Evolutionary conservation across 2,113 vertebrate species (phyloP).

Genomic region (Stegostoma tigrinum): DNA sequence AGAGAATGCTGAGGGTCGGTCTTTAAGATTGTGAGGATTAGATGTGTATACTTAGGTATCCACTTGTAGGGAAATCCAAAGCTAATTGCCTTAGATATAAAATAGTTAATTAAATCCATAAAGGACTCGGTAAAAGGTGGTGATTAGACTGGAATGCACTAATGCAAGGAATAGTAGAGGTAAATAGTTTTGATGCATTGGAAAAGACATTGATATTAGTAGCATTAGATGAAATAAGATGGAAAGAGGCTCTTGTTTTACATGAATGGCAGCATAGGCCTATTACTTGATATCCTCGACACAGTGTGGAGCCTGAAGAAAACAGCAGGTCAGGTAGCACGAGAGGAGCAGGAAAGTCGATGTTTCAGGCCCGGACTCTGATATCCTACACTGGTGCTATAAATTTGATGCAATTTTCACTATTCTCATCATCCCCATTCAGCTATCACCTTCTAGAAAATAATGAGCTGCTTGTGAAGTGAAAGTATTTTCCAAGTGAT

Average conservation of each 20-base stretch:
- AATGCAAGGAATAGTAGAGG: background rate
- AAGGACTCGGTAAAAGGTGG: background rate
- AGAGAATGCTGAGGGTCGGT: background rate
- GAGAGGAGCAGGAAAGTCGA: too few species aligned
- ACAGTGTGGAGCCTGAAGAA: too few species aligned
- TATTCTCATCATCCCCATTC: background rate
- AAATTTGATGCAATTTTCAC: background rate
- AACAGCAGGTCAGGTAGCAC: too few species aligned
- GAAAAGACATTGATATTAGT: background rate
- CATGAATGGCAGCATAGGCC: background rate
- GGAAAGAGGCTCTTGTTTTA: background rate
- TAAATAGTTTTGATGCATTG: background rate
- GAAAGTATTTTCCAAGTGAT: background rate
- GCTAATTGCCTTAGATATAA: background rate
- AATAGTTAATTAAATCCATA: background rate
- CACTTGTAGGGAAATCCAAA: background rate
- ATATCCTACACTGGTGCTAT: background rate
- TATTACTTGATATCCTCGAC: background rate
- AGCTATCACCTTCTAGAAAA: background rate
- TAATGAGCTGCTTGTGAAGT: background rate
- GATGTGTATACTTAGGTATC: background rate
- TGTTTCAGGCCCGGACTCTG: too few species aligned
- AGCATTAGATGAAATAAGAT: too few species aligned
- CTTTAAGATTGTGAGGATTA: background rate
- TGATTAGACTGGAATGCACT: background rate